A percentile compares a stretch with the other conserved stretches of the same genome.
These are phyloP conservation scores for Panurus biarmicus DNA, from an alignment of 2,113 vertebrate genomes.

Conservation along the genomic window DNA sequence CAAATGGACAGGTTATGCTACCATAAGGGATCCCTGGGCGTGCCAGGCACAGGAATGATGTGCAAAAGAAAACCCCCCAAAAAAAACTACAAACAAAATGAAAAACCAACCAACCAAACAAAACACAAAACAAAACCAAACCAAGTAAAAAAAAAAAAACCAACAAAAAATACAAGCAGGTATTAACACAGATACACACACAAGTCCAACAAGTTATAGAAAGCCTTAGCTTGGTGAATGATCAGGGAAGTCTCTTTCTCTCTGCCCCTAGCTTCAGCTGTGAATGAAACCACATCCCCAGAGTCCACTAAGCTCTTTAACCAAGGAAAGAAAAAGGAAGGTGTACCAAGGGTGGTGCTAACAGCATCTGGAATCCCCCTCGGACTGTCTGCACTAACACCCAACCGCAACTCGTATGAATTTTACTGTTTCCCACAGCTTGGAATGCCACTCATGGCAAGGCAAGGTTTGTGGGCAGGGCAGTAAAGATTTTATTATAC, in stretches of 20 bases:
- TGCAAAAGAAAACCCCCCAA: neutral
- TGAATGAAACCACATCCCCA: neutral
- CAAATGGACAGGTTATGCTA: constrained; percentile 36
- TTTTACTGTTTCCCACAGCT: neutral
- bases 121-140: too few relatives aligned
- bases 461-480: neutral
- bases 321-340: neutral
- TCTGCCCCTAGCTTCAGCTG: constrained; percentile 8
- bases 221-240: constrained; percentile 40
- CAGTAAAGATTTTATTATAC: neutral
- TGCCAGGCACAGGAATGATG: constrained; percentile 50
- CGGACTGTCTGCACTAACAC: neutral
- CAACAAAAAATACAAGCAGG: constrained; percentile 38
- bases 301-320: neutral
- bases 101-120: too few relatives aligned
- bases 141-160: too few relatives aligned
- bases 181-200: constrained; percentile 52
- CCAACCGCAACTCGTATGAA: neutral
- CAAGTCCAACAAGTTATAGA: constrained; percentile 56
- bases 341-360: constrained; percentile 10
- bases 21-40: constrained; percentile 21
- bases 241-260: neutral
- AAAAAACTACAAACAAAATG: too few relatives aligned
- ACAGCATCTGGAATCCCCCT: constrained; percentile 47
- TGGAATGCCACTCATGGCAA: neutral